Percentiles rank a stretch among this genome's conserved stretches.
Conservation (phyloP, 2,888 invertebrate genomes). For the Ormyrus thymus region DNA sequence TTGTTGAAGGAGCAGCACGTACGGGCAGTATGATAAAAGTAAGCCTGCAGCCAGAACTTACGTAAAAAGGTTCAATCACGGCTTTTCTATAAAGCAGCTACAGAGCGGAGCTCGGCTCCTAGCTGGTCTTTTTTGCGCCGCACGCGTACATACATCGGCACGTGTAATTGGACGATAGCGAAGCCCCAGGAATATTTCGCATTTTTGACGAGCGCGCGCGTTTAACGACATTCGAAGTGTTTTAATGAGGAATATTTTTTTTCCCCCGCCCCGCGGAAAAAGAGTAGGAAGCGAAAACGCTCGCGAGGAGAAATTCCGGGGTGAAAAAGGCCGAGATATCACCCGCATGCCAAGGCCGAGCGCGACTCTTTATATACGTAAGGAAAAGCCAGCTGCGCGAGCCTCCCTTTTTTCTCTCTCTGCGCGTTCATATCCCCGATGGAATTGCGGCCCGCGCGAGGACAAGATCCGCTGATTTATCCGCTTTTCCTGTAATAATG, state of each 20-base stretch:
- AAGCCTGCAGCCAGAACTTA: neutral
- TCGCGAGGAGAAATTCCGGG: constrained; percentile 48
- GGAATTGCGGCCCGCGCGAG: constrained; percentile 40
- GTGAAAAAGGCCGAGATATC: constrained; percentile 53
- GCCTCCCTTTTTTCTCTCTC: neutral
- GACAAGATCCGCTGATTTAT: constrained; percentile 50
- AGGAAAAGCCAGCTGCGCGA: constrained; percentile 46
- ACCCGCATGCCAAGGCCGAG: constrained; percentile 51
- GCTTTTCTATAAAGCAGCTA: constrained; percentile 29
- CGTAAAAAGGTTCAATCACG: constrained; percentile 36
- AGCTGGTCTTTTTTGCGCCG: constrained; percentile 43
- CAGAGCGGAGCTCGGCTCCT: neutral
- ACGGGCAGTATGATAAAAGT: neutral
- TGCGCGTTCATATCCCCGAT: constrained; percentile 19
- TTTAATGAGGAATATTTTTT: constrained; percentile 54
- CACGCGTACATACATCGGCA: neutral
- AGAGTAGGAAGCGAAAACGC: constrained; percentile 1
- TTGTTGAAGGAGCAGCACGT: neutral
- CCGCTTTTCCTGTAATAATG: constrained; percentile 51
- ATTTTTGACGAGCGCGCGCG: constrained; percentile 3
- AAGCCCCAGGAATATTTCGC: constrained; percentile 35
- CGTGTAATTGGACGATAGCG: neutral
- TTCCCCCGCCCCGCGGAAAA: neutral
- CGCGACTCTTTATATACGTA: neutral
- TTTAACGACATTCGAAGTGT: constrained; percentile 49